These are phyloP conservation scores for Chaetorhynchus papuensis DNA, from an alignment of 2,113 vertebrate species.

Conservation along the genomic window DNA sequence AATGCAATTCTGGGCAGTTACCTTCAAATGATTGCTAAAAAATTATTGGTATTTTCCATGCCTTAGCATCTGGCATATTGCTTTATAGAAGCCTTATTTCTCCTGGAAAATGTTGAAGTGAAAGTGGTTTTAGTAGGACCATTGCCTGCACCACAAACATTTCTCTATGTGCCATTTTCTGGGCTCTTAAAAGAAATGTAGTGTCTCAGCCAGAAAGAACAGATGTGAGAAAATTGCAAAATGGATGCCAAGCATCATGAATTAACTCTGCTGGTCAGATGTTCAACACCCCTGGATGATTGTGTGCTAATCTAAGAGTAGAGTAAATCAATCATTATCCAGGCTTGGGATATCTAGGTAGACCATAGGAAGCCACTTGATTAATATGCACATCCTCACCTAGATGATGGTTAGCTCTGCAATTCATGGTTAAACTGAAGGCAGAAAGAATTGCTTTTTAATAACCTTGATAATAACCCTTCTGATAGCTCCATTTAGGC, in stretches of 20 bases:
- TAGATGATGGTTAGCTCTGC: slow-evolving; percentile 16
- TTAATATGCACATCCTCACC: slow-evolving; percentile 58
- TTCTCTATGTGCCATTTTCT: slow-evolving; percentile 17
- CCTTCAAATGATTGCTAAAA: neutral
- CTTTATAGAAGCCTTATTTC: neutral
- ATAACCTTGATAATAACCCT: slow-evolving; percentile 63
- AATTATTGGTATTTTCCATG: neutral
- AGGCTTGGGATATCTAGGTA: slow-evolving; percentile 26
- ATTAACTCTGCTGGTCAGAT: slow-evolving; percentile 48
- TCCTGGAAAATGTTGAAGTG: neutral
- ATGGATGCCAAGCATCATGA: slow-evolving; percentile 30
- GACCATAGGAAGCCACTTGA: slow-evolving; percentile 57
- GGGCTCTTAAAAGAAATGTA: slow-evolving; percentile 20
- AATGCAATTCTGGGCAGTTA: neutral
- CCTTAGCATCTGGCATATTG: neutral
- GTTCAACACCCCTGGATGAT: slow-evolving; percentile 17
- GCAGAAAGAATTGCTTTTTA: slow-evolving; percentile 57
- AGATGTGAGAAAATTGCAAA: slow-evolving; percentile 40
- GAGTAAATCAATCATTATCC: slow-evolving; percentile 51
- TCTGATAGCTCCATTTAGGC: slow-evolving; percentile 49
- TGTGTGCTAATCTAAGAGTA: neutral
- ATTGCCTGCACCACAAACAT: neutral
- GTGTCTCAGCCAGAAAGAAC: slow-evolving; percentile 24
- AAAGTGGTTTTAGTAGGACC: neutral
- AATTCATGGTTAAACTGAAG: slow-evolving; percentile 35